Base-by-base conservation (phyloP, 2,113 vertebrate genomes). In the Phycodurus eques region DNA sequence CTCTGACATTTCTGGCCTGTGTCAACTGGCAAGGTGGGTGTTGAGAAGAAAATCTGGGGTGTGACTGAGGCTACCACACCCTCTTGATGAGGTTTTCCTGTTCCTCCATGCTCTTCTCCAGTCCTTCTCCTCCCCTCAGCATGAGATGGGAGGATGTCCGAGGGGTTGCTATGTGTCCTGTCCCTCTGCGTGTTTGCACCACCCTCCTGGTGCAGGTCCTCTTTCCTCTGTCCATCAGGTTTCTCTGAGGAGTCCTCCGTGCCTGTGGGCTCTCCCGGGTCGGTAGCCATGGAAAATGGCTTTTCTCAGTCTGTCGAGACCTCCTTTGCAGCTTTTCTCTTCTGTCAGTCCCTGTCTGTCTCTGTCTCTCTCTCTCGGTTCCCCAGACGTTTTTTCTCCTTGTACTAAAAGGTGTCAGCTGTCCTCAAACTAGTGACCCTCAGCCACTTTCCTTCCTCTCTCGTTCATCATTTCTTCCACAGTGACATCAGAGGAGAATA, bases 251-350 rank as follows among this genome's bases (percentile, higher is more conserved):
- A 90, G 67, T 95, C 94, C 81, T 95, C 95, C 0, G 95, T 94
- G 88, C 92, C 92, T n/a, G 94, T 90, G 69, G 95, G 93, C 76
- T 96, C 96, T 79, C 95, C 95, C 22, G 95, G 94, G 88, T 97
- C 96, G 15, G 95, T 97, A 79, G 95, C 96, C 96, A 97, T 97
- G 71, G 86, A 80, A 70, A 86, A 79, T 74, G 79, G 74, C 75
- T 76, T 80, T 82, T 79, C 70, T 78, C 72, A 80, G 79, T 71
- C 75, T 77, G 85, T 73, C 83, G 78, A 33, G 66, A 75, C 86
- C 81, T 83, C 91, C 91, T 89, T 89, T 89, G 85, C 87, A 86
- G 80, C 82, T 88, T 86, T 89, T 81, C 79, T 78, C 74, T 87
- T 85, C 84, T 31, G 87, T 90, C 90, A 87, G 90, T 83, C 91